A percentile compares a stretch with the other conserved stretches of the same genome.
Conservation (phyloP, 2,797 vertebrate species). For the Taenioides sp. region DNA sequence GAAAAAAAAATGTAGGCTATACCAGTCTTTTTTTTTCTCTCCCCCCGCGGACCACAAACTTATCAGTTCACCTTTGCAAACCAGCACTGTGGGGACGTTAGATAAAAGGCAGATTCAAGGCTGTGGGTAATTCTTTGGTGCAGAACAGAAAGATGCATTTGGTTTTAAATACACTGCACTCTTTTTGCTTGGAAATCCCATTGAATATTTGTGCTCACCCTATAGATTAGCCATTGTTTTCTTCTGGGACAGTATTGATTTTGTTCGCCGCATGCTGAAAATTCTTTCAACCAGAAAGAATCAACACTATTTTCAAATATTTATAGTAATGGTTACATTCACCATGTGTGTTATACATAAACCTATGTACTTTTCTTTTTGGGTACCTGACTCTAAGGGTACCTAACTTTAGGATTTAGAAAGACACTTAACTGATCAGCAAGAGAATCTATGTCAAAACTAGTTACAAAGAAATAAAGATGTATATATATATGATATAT, state of each 20-base stretch:
- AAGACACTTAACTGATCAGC: no score
- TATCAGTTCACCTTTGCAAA: slow-evolving; percentile 32
- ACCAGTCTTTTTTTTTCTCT: slow-evolving; percentile 21
- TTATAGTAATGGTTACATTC: no score
- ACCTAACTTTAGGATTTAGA: no score
- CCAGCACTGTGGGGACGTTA: slow-evolving; percentile 33
- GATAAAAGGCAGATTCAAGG: slow-evolving; percentile 42
- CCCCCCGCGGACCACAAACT: slow-evolving; percentile 42
- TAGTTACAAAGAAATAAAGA: no score
- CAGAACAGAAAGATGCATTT: slow-evolving; percentile 22
- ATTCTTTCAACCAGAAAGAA: no score
- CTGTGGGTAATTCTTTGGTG: background rate
- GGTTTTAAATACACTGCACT: slow-evolving; percentile 23
- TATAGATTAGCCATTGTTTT: background rate
- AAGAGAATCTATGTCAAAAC: no score
- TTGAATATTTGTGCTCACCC: background rate
- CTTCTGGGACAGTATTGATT: background rate
- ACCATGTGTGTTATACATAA: no score
- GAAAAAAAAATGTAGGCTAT: background rate
- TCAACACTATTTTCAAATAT: no score
- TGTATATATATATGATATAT: no score
- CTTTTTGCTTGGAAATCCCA: background rate
- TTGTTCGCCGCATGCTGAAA: background rate
- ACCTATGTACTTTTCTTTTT: no score
- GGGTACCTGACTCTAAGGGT: no score